Evolutionary conservation across 2,888 invertebrate genomes (phyloP).

Genomic region (Calameuta filiformis): DNA sequence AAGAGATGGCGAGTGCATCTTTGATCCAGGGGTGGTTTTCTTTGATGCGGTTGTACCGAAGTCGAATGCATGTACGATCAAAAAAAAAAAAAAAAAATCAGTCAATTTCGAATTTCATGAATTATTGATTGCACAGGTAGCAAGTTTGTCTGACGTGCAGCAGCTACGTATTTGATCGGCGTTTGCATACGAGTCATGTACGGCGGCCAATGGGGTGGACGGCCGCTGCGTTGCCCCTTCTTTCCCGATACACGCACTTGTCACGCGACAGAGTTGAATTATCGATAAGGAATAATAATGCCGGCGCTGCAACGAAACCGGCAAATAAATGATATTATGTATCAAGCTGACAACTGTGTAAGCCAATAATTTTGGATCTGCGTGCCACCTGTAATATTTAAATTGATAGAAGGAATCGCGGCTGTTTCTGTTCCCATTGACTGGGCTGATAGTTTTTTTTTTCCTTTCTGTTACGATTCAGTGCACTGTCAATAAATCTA

Average conservation of each 20-base stretch:
- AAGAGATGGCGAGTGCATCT: not conserved
- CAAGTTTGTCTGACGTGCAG: not conserved
- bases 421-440: slow-evolving; percentile 34
- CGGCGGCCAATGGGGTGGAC: not conserved
- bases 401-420: slow-evolving; percentile 31
- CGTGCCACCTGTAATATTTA: slow-evolving; percentile 31
- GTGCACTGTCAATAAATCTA: not conserved
- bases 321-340: slow-evolving; percentile 55
- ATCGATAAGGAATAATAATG: slow-evolving; percentile 57
- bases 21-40: not conserved
- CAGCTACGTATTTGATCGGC: not conserved
- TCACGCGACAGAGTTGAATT: slow-evolving; percentile 57
- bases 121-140: not conserved
- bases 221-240: slow-evolving; percentile 36
- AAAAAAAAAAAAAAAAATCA: not conserved
- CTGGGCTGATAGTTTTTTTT: not conserved
- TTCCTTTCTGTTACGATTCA: not conserved
- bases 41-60: not conserved
- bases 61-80: not conserved
- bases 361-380: slow-evolving; percentile 44
- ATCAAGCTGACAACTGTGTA: slow-evolving; percentile 23
- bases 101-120: not conserved
- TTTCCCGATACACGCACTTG: slow-evolving; percentile 47
- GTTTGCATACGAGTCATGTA: not conserved
- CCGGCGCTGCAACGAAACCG: slow-evolving; percentile 40